These are phyloP conservation scores for Taenioides sp. DNA, from an alignment of 2,797 vertebrate species.

Conservation along the genomic window DNA sequence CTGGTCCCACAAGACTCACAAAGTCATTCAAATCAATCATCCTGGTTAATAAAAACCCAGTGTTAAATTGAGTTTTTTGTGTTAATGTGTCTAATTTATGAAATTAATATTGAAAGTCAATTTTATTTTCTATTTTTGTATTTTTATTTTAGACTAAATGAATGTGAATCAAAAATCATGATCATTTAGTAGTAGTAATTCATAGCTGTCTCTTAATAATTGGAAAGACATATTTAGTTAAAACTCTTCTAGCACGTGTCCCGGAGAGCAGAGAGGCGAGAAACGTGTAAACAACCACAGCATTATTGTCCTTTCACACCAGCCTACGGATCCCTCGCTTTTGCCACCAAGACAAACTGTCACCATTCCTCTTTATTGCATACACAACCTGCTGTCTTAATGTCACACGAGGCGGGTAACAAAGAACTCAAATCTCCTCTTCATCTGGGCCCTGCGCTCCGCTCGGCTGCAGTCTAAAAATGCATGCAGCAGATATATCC, in stretches of 20 bases:
- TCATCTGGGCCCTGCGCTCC: slow-evolving; percentile 2
- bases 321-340: slow-evolving; percentile 58
- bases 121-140: too few species aligned
- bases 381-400: slow-evolving; percentile 37
- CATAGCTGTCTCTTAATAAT: slow-evolving; percentile 29
- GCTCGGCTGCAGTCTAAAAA: background rate
- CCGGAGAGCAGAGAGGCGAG: slow-evolving; percentile 35
- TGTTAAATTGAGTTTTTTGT: too few species aligned
- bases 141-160: too few species aligned
- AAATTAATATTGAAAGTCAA: too few species aligned
- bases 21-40: too few species aligned
- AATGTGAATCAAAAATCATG: too few species aligned
- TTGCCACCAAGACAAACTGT: slow-evolving; percentile 51
- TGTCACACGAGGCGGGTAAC: slow-evolving; percentile 30
- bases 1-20: too few species aligned
- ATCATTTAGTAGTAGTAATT: slow-evolving; percentile 11
- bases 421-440: slow-evolving; percentile 9
- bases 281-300: slow-evolving; percentile 60
- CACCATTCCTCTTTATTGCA: slow-evolving; percentile 41
- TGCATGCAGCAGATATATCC: slow-evolving; percentile 5
- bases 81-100: too few species aligned
- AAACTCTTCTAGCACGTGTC: slow-evolving; percentile 34
- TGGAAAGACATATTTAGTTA: slow-evolving; percentile 31
- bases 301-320: slow-evolving; percentile 61
- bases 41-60: too few species aligned